Evolutionary conservation across 2,113 vertebrate genomes (phyloP), one percentile per base, ranked within the genome.

Genomic region (Crotalus viridis): DNA sequence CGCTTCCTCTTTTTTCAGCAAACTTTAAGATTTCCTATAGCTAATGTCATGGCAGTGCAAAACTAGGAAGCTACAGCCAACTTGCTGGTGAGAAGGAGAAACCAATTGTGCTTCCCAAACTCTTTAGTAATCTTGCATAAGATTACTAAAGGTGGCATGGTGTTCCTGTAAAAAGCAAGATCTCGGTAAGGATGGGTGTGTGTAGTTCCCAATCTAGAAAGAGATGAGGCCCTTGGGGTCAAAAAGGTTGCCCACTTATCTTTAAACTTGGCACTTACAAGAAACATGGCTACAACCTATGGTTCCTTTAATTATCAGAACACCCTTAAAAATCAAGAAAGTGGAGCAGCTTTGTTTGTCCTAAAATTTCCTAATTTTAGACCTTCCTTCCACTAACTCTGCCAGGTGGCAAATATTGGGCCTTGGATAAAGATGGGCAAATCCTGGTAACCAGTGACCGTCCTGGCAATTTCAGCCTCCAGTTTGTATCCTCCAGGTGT

Each of bases 401-500:
- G 24, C 56, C 8, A 94, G 93, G 39, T 12, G 51, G 88, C 52
- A 94, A 91, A n/a, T 93, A 91, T 54, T 95, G 94, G 94, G 85
- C 61, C 17, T 43, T 95, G 91, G 94, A 94, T 61, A 92, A 95
- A 88, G 92, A 94, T 24, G 94, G 93, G 22, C 87, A 92, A 81
- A 52, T 95, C 52, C n/a, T 81, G 10, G 87, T 48, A 13, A 88
- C 24, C 5, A 81, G 85, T 39, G 93, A 95, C 24, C 52, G 51
- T 15, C 91, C 92, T 55, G 81, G 48, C 21, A 92, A 95, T 94
- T 95, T 95, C 93, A 88, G 74, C 33, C 87, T 95, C 86, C 92
- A 95, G 54, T 93, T 95, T 48, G 89, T 85, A 39, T 91, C 92
- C 59, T 93, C 93, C 33, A 92, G 17, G 17, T 56, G 90, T 21